Conservation (phyloP, 2,888 invertebrate genomes). For the Apeira syringaria region DNA sequence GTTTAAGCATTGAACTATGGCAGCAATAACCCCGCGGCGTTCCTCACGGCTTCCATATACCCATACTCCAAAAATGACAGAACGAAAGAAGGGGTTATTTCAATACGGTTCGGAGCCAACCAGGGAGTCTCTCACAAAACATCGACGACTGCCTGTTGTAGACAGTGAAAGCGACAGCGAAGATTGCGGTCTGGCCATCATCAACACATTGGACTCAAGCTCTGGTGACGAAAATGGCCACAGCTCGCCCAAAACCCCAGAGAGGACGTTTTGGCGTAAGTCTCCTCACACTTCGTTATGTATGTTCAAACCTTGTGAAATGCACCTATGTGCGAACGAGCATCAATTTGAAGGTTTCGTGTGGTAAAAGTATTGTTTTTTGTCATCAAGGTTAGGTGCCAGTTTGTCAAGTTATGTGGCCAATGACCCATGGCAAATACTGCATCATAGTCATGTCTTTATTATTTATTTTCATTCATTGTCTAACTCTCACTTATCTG, state of each 20-base stretch:
- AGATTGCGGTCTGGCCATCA: slow-evolving; percentile 82
- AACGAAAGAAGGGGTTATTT: slow-evolving; percentile 86
- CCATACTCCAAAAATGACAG: slow-evolving; percentile 84
- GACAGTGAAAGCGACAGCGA: slow-evolving; percentile 78
- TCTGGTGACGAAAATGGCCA: slow-evolving; percentile 66
- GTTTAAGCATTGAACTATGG: slow-evolving; percentile 48
- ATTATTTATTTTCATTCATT: too few relatives aligned
- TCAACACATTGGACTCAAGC: slow-evolving; percentile 80
- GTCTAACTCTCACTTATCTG: too few relatives aligned
- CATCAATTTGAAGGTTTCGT: too few relatives aligned
- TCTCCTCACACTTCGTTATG: slow-evolving; percentile 21
- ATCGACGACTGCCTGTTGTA: slow-evolving; percentile 67
- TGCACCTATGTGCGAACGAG: not conserved
- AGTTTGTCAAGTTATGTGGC: slow-evolving; percentile 7
- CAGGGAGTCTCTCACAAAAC: slow-evolving; percentile 67
- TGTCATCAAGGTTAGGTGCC: slow-evolving; percentile 16
- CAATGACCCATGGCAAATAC: slow-evolving; percentile 10
- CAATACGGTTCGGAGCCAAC: slow-evolving; percentile 53
- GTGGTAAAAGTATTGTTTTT: slow-evolving; percentile 5
- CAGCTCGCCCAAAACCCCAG: slow-evolving; percentile 62
- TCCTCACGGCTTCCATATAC: slow-evolving; percentile 60
- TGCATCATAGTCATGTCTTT: too few relatives aligned
- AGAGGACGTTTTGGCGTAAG: slow-evolving; percentile 66
- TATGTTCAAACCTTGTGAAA: not conserved
- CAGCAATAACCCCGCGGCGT: slow-evolving; percentile 68